phyloP scores from a whole-genome alignment of 2,888 invertebrate species.

The Metellina segmentata region DNA sequence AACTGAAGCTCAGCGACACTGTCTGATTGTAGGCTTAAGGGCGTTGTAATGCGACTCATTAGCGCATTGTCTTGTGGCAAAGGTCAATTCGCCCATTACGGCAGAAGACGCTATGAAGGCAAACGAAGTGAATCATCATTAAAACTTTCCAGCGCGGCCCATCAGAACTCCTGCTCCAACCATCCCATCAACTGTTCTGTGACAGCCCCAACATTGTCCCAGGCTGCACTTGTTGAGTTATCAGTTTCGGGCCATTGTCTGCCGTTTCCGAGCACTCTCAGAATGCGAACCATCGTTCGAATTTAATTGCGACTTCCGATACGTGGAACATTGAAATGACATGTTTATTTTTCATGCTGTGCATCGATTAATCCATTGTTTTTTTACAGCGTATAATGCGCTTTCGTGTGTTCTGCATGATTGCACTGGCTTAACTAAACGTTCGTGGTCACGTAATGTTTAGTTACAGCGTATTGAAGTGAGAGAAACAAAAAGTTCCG shows the following conservation, averaged over 20 bases:
- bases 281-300: background rate
- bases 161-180: background rate
- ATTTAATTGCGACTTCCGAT: conserved; percentile 17
- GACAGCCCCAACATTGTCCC: background rate
- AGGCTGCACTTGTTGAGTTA: conserved; percentile 5
- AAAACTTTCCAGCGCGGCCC: background rate
- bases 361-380: conserved; percentile 1
- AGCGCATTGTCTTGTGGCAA: conserved; percentile 2
- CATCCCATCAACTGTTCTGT: background rate
- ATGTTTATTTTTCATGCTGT: conserved; percentile 4
- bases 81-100: conserved; percentile 21
- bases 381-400: background rate
- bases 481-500: background rate
- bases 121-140: conserved; percentile 1
- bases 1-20: background rate
- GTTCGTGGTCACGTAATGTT: background rate
- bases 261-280: background rate
- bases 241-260: background rate
- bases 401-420: background rate
- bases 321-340: background rate
- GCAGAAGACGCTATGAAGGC: background rate
- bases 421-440: background rate
- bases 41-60: background rate
- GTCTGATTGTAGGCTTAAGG: background rate
- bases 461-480: background rate